phyloP scores from a whole-genome alignment of 2,113 vertebrate species.

The Glaucidium brasilianum region DNA sequence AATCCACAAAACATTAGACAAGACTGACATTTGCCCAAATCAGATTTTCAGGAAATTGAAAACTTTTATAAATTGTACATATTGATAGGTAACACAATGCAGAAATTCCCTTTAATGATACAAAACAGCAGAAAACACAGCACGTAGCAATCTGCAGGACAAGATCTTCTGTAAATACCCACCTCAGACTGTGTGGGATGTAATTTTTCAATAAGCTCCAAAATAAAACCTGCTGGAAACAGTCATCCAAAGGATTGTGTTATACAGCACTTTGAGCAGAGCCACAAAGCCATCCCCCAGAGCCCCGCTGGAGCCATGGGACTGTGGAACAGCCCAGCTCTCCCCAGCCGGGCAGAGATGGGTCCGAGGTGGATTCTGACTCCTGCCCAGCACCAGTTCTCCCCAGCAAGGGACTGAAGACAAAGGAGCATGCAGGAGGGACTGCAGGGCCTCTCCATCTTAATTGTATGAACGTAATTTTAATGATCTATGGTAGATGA shows the following conservation, averaged over 20 bases:
- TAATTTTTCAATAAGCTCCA: not conserved
- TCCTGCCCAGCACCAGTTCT: not conserved
- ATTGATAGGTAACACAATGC: not conserved
- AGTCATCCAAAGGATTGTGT: not conserved
- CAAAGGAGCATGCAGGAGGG: not conserved
- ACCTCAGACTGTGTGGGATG: not conserved
- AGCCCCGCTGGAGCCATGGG: not conserved
- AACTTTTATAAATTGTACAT: not conserved
- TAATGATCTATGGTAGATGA: not conserved
- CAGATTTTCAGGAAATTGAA: not conserved
- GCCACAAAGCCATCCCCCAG: not conserved
- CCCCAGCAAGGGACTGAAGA: not conserved
- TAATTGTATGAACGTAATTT: not conserved
- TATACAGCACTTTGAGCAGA: not conserved
- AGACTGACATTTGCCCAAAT: not conserved
- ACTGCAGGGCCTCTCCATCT: rapidly evolving
- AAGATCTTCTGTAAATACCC: not conserved
- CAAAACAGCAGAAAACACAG: not conserved
- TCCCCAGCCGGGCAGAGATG: not conserved
- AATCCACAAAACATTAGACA: not conserved
- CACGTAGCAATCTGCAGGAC: rapidly evolving
- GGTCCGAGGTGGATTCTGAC: not conserved
- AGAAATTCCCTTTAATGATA: not conserved
- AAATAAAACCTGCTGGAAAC: not conserved
- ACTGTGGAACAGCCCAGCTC: not conserved